These are phyloP conservation scores for Tychaedon coryphoeus DNA, from an alignment of 2,113 vertebrate genomes.

Conservation along the genomic window DNA sequence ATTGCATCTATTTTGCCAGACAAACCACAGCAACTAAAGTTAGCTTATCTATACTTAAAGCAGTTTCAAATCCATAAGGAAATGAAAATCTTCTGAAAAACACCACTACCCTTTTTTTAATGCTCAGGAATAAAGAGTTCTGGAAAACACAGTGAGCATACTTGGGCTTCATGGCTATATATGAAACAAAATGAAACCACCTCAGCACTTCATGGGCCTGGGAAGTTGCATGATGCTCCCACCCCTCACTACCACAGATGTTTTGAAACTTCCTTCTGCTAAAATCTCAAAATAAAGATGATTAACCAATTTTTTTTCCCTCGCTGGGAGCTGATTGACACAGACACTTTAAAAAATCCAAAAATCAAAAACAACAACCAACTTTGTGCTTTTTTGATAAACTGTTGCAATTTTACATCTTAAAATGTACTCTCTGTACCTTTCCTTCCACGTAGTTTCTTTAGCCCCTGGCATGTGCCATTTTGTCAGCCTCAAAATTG, in stretches of 20 bases:
- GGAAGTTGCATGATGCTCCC: not conserved
- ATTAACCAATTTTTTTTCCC: not conserved
- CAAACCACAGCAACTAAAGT: not conserved
- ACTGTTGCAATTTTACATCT: not conserved
- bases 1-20: not conserved
- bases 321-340: not conserved
- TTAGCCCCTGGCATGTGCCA: not conserved
- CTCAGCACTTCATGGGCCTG: not conserved
- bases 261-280: not conserved
- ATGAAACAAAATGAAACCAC: not conserved
- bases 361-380: accelerated
- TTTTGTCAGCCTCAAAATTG: not conserved
- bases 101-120: not conserved
- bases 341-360: accelerated
- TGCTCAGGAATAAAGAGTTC: not conserved
- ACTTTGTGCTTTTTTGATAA: not conserved
- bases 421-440: not conserved
- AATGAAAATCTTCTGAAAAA: not conserved
- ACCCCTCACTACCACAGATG: not conserved
- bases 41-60: not conserved
- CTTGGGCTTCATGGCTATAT: accelerated
- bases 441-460: not conserved
- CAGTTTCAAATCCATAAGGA: not conserved
- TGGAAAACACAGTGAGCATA: not conserved
- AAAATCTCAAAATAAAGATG: not conserved